Evolutionary conservation across 2,888 invertebrate genomes (phyloP), one percentile per base, ranked within the genome.

Genomic region (Cinara cedri): DNA sequence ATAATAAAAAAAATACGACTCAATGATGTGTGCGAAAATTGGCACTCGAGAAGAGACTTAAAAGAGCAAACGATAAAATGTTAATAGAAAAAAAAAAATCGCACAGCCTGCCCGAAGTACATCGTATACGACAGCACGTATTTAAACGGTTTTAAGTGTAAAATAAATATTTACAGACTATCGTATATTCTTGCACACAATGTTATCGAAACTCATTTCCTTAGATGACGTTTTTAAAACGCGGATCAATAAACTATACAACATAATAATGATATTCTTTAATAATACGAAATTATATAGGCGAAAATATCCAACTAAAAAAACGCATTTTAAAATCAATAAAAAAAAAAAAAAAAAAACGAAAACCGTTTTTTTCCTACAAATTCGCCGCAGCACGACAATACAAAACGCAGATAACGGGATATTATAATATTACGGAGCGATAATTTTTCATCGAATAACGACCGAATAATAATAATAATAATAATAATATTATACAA

Each of bases 81-180:
- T 34, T 4, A 34, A 34, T 4, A 34, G 6, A 34, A 34, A 34
- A 34, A 34, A 34, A 34, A 34, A 34, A 34, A 34, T 6, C 34
- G 34, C 6, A 8, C 49, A 10, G 19, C 46, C 19, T 49, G 24
- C 9, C 8, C 13, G 19, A 16, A 62, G 16, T n/a, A 51, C 10
- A 16, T 19, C n/a, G n/a, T 63, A 34, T 26, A 9, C 49, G 9
- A 13, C 19, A n/a, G 14, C 49, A 51, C 49, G 24, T 26, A 34
- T 74, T 49, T 51, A 21, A 74, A 63, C 49, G 49, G 49, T 34
- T 51, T 74, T 16, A 34, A 62, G 72, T 63, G 34, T 34, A 74
- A 74, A 62, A 74, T 51, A 74, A 62, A 74, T 62, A 62, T 74
- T 74, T 74, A 62, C 72, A 51, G 62, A 63, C 62, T 34, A n/a